Percentiles rank a stretch among this genome's conserved stretches.
These are phyloP conservation scores for Sarcophaga subvicina DNA, from an alignment of 2,888 invertebrate species.

Conservation along the genomic window DNA sequence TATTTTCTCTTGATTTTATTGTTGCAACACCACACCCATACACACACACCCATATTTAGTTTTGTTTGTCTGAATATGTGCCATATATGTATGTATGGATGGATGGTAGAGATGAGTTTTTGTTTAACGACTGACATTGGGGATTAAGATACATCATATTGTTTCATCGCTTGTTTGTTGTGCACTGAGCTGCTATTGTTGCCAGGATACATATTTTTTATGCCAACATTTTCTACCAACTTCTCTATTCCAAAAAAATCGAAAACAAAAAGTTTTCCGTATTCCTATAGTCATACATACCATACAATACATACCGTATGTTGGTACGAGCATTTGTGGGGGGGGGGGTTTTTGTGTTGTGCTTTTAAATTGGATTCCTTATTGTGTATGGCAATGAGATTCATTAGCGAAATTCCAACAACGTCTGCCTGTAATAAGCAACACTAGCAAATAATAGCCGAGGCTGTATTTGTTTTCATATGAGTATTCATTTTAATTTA, in stretches of 20 bases:
- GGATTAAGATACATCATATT: conserved; percentile 67
- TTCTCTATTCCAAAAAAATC: background rate
- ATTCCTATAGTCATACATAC: background rate
- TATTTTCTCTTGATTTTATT: background rate
- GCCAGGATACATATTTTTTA: conserved; percentile 13
- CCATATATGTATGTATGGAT: background rate
- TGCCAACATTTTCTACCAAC: conserved; percentile 24
- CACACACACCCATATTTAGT: background rate
- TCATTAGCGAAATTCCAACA: conserved; percentile 65
- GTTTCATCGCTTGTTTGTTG: conserved; percentile 28
- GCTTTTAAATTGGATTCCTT: conserved; percentile 17
- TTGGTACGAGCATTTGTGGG: background rate
- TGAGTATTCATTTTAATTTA: background rate
- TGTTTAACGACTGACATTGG: conserved; percentile 51
- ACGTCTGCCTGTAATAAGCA: conserved; percentile 54
- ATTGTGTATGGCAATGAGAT: conserved; percentile 57
- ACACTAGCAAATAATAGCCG: conserved; percentile 35
- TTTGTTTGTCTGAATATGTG: background rate
- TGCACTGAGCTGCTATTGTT: conserved; percentile 7
- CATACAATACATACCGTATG: background rate
- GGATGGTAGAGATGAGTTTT: conserved; percentile 12
- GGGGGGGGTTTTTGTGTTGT: background rate
- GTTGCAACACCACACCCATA: background rate
- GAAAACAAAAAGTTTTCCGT: conserved; percentile 24
- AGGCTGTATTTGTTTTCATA: background rate